phyloP scores from a whole-genome alignment of 2,113 vertebrate species.

The Raja brachyura region DNA sequence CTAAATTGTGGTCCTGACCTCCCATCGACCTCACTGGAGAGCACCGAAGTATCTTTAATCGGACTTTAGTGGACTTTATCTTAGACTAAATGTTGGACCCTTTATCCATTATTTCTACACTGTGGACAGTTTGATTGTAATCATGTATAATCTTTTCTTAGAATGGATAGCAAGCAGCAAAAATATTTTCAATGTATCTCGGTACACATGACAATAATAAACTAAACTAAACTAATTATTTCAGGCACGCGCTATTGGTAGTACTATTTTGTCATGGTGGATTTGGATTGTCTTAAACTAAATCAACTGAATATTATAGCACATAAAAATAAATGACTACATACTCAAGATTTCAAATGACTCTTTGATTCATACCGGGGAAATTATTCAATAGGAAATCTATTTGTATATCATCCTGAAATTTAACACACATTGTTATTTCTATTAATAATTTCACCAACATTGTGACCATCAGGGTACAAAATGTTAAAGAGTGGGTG shows the following conservation, averaged over 20 bases:
- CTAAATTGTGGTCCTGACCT: too few relatives aligned
- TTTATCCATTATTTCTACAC: too few relatives aligned
- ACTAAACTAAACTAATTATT: not conserved
- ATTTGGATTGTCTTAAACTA: constrained; percentile 10
- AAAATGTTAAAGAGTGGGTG: too few relatives aligned
- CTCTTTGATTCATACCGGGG: not conserved
- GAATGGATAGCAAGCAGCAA: too few relatives aligned
- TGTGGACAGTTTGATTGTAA: too few relatives aligned
- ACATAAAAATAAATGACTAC: not conserved
- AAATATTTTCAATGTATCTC: too few relatives aligned
- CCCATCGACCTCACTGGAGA: too few relatives aligned
- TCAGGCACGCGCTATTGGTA: not conserved
- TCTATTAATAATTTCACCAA: not conserved
- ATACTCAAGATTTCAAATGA: not conserved
- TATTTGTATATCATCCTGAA: not conserved
- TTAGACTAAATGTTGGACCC: too few relatives aligned
- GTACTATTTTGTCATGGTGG: not conserved
- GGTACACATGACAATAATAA: too few relatives aligned
- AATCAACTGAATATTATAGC: not conserved
- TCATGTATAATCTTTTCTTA: too few relatives aligned
- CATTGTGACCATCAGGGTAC: not conserved
- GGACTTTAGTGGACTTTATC: too few relatives aligned
- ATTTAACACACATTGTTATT: not conserved
- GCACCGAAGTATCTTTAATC: too few relatives aligned
- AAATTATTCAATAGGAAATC: not conserved